These are phyloP conservation scores for Discoglossus pictus DNA, from an alignment of 2,797 vertebrate genomes.

Conservation along the genomic window DNA sequence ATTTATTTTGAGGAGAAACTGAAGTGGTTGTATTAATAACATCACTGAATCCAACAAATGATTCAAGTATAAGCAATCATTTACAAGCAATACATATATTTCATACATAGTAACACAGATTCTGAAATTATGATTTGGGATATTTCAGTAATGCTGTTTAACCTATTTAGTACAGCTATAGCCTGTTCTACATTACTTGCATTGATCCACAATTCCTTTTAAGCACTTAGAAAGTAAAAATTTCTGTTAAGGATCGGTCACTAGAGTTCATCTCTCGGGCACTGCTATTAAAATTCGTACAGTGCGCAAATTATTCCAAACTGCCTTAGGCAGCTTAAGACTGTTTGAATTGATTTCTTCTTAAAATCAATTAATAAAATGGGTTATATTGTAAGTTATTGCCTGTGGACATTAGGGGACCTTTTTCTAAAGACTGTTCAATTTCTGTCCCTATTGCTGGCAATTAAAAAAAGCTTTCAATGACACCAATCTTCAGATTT, in stretches of 20 bases:
- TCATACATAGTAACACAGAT: no score
- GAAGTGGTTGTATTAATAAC: no score
- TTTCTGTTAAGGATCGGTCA: constrained; percentile 47
- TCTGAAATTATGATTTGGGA: background rate
- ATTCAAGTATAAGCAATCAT: no score
- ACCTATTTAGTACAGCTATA: constrained; percentile 3
- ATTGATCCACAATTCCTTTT: constrained; percentile 47
- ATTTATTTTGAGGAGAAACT: no score
- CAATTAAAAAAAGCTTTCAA: constrained; percentile 23
- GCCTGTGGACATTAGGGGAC: constrained; percentile 33
- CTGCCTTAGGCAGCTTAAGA: constrained; percentile 38
- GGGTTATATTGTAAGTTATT: constrained; percentile 46
- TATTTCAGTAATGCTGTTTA: background rate
- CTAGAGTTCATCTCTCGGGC: constrained; percentile 45
- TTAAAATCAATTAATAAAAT: constrained; percentile 53
- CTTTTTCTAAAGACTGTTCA: constrained; percentile 30
- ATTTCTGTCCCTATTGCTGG: constrained; percentile 19
- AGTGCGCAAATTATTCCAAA: constrained; percentile 48
- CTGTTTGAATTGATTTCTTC: constrained; percentile 48
- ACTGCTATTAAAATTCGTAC: constrained; percentile 48
- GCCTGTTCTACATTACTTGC: constrained; percentile 34
- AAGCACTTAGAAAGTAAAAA: constrained; percentile 36
- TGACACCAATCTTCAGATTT: constrained; percentile 21
- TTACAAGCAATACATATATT: no score
- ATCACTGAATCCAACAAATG: no score